phyloP scores from a whole-genome alignment of 2,888 invertebrate genomes.

The Diloba caeruleocephala region DNA sequence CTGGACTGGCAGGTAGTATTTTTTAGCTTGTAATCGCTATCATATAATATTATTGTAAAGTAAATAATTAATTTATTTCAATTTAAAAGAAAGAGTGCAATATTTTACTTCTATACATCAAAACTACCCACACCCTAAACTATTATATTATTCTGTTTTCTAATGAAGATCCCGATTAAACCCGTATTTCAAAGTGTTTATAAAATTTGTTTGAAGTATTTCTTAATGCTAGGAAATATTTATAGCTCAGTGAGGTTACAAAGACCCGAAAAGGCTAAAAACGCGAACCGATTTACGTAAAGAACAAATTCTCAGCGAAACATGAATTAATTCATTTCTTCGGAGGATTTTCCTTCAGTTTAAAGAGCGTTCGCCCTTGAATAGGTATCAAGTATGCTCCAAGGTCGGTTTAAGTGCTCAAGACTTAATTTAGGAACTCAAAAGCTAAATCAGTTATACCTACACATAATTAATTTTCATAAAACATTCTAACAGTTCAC shows the following conservation, averaged over 20 bases:
- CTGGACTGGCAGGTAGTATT: too few relatives aligned
- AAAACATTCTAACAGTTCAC: neutral
- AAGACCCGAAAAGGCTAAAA: constrained; percentile 56
- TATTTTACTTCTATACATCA: too few relatives aligned
- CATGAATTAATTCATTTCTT: constrained; percentile 64
- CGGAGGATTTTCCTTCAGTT: constrained; percentile 61
- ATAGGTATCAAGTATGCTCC: constrained; percentile 58
- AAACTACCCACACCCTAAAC: too few relatives aligned
- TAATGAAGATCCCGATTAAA: constrained; percentile 1
- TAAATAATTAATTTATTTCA: too few relatives aligned
- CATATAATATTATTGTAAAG: too few relatives aligned
- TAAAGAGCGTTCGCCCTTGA: constrained; percentile 62
- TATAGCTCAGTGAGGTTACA: constrained; percentile 38
- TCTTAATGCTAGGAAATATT: constrained; percentile 36
- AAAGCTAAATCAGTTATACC: constrained; percentile 51
- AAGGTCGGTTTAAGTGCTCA: constrained; percentile 61
- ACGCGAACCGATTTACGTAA: constrained; percentile 56
- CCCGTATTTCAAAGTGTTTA: neutral
- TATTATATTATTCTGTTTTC: neutral
- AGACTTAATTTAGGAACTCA: constrained; percentile 57
- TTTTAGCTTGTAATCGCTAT: too few relatives aligned
- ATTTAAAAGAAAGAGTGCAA: too few relatives aligned
- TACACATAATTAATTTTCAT: constrained; percentile 37
- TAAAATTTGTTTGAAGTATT: constrained; percentile 19
- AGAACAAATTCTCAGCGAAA: constrained; percentile 59